phyloP scores from a whole-genome alignment of 2,113 vertebrate species.

The Theristicus caerulescens region DNA sequence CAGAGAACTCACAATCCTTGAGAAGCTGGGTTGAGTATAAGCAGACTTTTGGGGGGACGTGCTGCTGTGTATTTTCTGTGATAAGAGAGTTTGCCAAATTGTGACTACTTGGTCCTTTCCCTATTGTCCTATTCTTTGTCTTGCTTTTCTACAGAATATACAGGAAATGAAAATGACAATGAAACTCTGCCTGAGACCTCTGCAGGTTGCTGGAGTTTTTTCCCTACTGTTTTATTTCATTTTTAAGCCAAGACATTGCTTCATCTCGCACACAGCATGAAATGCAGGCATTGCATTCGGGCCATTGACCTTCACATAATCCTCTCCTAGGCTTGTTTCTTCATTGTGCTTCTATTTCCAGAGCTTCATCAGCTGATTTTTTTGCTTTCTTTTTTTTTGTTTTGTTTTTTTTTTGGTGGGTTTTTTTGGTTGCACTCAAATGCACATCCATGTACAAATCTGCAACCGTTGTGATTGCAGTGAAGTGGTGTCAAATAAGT shows the following conservation, averaged over 20 bases:
- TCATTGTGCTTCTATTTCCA: slow-evolving; percentile 43
- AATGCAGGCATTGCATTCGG: slow-evolving; percentile 39
- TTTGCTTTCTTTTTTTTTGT: not conserved
- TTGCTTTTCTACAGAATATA: slow-evolving; percentile 90
- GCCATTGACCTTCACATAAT: slow-evolving; percentile 53
- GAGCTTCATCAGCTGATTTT: slow-evolving; percentile 34
- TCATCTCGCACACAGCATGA: slow-evolving; percentile 76
- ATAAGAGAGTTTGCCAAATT: not conserved
- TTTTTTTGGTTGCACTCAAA: not conserved
- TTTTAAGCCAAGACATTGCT: slow-evolving; percentile 61
- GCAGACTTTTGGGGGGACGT: not conserved
- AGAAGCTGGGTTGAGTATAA: not conserved
- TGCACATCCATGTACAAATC: not conserved
- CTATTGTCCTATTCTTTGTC: slow-evolving; percentile 78
- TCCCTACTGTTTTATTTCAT: slow-evolving; percentile 70
- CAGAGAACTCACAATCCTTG: not conserved
- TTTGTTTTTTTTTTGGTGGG: not conserved
- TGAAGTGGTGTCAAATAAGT: not conserved
- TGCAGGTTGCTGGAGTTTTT: slow-evolving; percentile 90
- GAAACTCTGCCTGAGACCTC: slow-evolving; percentile 88
- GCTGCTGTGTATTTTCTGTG: not conserved
- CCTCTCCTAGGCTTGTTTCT: slow-evolving; percentile 56
- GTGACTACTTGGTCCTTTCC: slow-evolving; percentile 71
- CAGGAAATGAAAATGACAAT: slow-evolving; percentile 96
- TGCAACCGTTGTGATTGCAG: not conserved